phyloP scores from a whole-genome alignment of 53 echinoderm and acorn worm species.

The Luidia sarsii region DNA sequence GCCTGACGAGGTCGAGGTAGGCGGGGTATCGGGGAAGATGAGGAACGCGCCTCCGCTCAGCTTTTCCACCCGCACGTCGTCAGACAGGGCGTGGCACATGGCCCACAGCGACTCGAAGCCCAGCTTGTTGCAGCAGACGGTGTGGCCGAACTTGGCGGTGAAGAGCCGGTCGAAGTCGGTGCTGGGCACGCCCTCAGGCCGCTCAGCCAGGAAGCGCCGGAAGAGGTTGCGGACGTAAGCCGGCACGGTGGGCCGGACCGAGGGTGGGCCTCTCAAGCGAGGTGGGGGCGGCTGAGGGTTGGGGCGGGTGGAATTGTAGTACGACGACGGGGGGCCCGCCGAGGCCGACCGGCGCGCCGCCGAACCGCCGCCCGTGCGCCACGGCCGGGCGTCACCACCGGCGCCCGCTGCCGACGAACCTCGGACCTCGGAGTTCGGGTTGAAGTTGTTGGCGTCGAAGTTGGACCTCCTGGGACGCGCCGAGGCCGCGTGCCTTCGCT shows the following conservation, averaged over 20 bases:
- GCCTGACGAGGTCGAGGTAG: too few species aligned
- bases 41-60: constrained; percentile 57
- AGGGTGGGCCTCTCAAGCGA: constrained; percentile 41
- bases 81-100: constrained; percentile 59
- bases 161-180: constrained; percentile 70
- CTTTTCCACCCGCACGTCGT: constrained; percentile 51
- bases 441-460: not conserved
- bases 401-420: not conserved
- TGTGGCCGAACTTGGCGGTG: constrained; percentile 62
- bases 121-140: constrained; percentile 71
- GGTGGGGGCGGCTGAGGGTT: not conserved
- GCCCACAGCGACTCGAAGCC: constrained; percentile 66
- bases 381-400: constrained; percentile 4
- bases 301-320: too few species aligned
- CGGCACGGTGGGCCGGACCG: constrained; percentile 63
- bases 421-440: not conserved
- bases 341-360: not conserved
- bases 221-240: constrained; percentile 77
- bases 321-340: not conserved
- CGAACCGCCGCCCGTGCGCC: not conserved
- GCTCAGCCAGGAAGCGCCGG: constrained; percentile 64
- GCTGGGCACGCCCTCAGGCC: constrained; percentile 74
- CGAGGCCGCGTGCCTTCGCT: constrained; percentile 67
- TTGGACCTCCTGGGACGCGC: not conserved
- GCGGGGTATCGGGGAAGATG: too few species aligned